Conservation (phyloP, 2,888 invertebrate species). For the Drosophila demipolita region DNA sequence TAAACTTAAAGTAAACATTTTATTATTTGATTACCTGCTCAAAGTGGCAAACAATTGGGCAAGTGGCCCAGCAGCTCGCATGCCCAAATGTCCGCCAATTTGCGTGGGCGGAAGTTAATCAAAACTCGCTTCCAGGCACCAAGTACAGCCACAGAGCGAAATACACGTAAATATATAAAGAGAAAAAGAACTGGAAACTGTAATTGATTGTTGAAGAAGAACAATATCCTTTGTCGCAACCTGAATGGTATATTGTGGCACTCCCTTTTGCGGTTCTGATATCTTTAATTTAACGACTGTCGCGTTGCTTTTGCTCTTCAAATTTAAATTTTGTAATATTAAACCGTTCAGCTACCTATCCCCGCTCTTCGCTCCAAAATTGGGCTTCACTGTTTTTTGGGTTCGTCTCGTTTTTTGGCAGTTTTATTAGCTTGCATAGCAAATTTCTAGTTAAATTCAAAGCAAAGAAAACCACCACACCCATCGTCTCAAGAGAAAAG, state of each 20-base stretch:
- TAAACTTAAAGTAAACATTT: slow-evolving; percentile 56
- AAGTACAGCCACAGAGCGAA: slow-evolving; percentile 26
- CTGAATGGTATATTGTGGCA: slow-evolving; percentile 21
- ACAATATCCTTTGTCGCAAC: slow-evolving; percentile 47
- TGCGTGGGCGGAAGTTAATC: slow-evolving; percentile 73
- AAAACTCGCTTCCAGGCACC: slow-evolving; percentile 71
- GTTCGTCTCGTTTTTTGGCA: slow-evolving; percentile 28
- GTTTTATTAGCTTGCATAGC: slow-evolving; percentile 66
- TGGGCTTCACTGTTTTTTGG: slow-evolving; percentile 19
- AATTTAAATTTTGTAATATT: slow-evolving; percentile 39
- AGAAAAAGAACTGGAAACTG: slow-evolving; percentile 32
- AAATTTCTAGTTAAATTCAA: slow-evolving; percentile 41
- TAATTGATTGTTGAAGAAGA: slow-evolving; percentile 66
- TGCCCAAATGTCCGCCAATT: slow-evolving; percentile 37
- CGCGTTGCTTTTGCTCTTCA: slow-evolving; percentile 44
- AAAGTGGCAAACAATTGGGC: slow-evolving; percentile 18
- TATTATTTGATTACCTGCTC: slow-evolving; percentile 73
- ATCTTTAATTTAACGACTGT: slow-evolving; percentile 73
- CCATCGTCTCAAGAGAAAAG: not conserved
- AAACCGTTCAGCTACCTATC: not conserved
- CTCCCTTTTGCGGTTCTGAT: slow-evolving; percentile 26
- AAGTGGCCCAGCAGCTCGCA: not conserved
- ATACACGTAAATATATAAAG: not conserved
- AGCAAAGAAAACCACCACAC: slow-evolving; percentile 10
- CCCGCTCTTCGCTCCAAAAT: not conserved